A percentile compares a stretch with the other conserved stretches of the same genome.
These are phyloP conservation scores for Drosophila vallismaia DNA, from an alignment of 2,888 invertebrate species.

Conservation along the genomic window DNA sequence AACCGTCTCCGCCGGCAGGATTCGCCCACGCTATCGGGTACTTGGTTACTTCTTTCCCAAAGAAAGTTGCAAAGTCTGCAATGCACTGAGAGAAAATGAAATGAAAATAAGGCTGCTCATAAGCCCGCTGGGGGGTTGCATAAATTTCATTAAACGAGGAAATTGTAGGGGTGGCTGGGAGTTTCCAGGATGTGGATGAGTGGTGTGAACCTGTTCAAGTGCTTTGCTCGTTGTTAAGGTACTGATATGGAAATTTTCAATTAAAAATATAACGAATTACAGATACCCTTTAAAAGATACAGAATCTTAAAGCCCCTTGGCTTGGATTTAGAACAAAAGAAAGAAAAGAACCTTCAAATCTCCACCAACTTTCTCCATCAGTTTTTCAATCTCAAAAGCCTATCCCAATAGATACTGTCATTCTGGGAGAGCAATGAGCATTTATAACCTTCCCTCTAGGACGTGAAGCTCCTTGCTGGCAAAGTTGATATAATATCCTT, in stretches of 20 bases:
- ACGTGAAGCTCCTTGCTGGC: conserved; percentile 17
- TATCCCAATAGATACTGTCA: conserved; percentile 18
- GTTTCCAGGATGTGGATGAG: neutral
- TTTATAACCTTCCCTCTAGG: conserved; percentile 32
- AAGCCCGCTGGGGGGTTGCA: conserved; percentile 33
- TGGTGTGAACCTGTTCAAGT: conserved; percentile 60
- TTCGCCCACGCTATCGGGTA: conserved; percentile 7
- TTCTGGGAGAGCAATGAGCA: conserved; percentile 10
- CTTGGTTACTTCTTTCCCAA: neutral
- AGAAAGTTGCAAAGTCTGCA: conserved; percentile 43
- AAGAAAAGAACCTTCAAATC: neutral
- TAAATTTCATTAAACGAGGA: conserved; percentile 63
- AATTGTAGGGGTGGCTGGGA: conserved; percentile 50
- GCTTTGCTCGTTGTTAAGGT: conserved; percentile 45
- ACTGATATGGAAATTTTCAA: conserved; percentile 25
- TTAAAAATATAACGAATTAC: neutral
- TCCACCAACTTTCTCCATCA: conserved; percentile 3
- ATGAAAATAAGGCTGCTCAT: conserved; percentile 5
- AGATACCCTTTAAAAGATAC: neutral
- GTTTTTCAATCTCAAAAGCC: conserved; percentile 4
- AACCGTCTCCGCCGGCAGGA: conserved; percentile 15
- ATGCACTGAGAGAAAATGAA: conserved; percentile 55
- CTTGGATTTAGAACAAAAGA: neutral
- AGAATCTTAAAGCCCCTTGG: neutral
- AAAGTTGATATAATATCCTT: conserved; percentile 45